Evolutionary conservation across 2,113 vertebrate species (phyloP), one percentile per base, ranked within the genome.

Genomic region (Lagenorhynchus albirostris): DNA sequence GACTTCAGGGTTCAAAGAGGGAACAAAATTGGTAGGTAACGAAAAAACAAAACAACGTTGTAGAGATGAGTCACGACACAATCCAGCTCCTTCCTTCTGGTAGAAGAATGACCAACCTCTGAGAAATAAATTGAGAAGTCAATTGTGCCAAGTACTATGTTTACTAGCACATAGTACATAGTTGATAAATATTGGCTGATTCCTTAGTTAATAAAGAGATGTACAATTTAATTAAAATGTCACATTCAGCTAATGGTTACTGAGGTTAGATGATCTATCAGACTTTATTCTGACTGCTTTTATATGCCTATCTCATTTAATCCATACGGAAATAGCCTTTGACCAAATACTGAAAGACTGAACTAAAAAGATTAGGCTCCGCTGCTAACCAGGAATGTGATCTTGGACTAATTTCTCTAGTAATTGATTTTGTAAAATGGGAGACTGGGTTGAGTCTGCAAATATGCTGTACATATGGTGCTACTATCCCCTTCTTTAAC

Each of bases 401-500:
- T 53, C 71, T 93, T 90, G 55, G 41, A 96, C 80, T 96, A 83
- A 76, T 95, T 90, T 95, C 74, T 92, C 83, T 82, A 90, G 23
- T 65, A 92, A 77, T 53, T 38, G 53, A 97, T 96, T 98, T 92
- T 96, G 58, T 92, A 65, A 92, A 95, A 84, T 87, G 41, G 70
- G 65, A 96, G 82, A 76, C 71, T 87, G 60, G 41, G 65, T 77
- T 36, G 31, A 96, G 93, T 91, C 9, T 2, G 96, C 83, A 96
- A 96, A 86, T 80, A 91, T 23, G 12, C 11, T 2, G 11, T 93
- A 70, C 70, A 95, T 84, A 93, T 96, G 95, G 90, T 90, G 80
- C 80, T 23, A 29, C 65, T 67, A 83, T 79, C 68, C 94, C 91
- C 14, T 80, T 93, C 79, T 93, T 96, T 83, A 96, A 87, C 83